Evolutionary conservation across 2,888 invertebrate genomes (phyloP).

Genomic region (Eristalis tenax): DNA sequence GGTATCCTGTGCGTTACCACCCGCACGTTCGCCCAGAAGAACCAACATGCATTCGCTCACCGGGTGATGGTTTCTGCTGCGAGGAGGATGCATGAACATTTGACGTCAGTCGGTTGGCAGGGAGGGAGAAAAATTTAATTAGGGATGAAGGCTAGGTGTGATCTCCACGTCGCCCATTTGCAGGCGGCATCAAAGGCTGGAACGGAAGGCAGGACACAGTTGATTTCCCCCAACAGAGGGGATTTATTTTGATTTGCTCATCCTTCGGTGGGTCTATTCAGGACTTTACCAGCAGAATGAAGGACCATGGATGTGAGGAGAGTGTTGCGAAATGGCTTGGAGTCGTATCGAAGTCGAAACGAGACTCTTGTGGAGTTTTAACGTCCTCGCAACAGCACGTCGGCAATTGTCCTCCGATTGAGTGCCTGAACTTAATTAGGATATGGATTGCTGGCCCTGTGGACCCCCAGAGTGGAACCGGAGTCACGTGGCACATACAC

Average conservation of each 20-base stretch:
- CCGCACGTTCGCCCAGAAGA: background rate
- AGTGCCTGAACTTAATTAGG: background rate
- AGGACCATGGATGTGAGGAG: background rate
- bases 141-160: background rate
- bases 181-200: background rate
- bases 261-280: background rate
- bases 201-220: background rate
- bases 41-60: background rate
- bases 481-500: background rate
- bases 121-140: background rate
- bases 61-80: background rate
- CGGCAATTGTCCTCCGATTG: background rate
- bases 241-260: background rate
- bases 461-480: background rate
- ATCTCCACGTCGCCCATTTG: background rate
- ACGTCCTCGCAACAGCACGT: background rate
- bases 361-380: background rate
- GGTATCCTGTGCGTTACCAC: background rate
- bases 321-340: background rate
- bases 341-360: background rate
- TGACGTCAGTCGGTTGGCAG: background rate
- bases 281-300: too few species aligned
- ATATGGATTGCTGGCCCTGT: background rate
- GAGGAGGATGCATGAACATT: background rate
- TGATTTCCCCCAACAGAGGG: background rate